Conservation (phyloP, 1,140 invertebrate species). For the Rhizoglyphus robini region DNA sequence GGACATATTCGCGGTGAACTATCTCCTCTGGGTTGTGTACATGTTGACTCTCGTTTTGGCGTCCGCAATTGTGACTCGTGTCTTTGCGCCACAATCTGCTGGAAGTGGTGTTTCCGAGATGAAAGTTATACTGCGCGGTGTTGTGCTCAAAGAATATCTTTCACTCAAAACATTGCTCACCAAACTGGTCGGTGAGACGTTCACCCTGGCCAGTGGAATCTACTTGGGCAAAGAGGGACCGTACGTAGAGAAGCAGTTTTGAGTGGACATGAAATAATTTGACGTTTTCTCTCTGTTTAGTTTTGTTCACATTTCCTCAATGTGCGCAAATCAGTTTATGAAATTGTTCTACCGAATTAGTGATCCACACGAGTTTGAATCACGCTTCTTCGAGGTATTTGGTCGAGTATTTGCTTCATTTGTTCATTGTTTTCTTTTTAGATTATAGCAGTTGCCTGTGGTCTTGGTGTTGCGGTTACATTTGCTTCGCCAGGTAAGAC, state of each 20-base stretch:
- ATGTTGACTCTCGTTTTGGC: constrained; percentile 58
- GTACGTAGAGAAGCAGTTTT: constrained; percentile 27
- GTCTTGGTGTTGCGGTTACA: constrained; percentile 45
- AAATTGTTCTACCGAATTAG: constrained; percentile 56
- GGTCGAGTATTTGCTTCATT: too few species aligned
- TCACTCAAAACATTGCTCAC: constrained; percentile 85
- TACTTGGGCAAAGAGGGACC: constrained; percentile 84
- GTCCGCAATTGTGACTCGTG: constrained; percentile 83
- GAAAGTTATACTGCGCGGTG: constrained; percentile 76
- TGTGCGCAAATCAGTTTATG: constrained; percentile 81
- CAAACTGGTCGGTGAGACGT: constrained; percentile 72
- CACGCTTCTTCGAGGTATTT: constrained; percentile 86
- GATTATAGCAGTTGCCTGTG: constrained; percentile 84
- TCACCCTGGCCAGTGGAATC: constrained; percentile 84
- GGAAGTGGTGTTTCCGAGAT: constrained; percentile 98
- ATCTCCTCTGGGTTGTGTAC: constrained; percentile 3
- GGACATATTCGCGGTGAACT: background rate
- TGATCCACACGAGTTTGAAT: constrained; percentile 56
- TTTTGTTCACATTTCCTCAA: constrained; percentile 72
- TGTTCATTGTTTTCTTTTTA: too few species aligned
- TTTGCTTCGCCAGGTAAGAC: constrained; percentile 13
- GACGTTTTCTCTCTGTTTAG: constrained; percentile 11
- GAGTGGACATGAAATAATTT: background rate
- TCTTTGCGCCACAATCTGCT: constrained; percentile 62
- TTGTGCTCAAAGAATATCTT: constrained; percentile 90